Evolutionary conservation across 2,888 invertebrate genomes (phyloP).

Genomic region (Cartodere bifasciata): DNA sequence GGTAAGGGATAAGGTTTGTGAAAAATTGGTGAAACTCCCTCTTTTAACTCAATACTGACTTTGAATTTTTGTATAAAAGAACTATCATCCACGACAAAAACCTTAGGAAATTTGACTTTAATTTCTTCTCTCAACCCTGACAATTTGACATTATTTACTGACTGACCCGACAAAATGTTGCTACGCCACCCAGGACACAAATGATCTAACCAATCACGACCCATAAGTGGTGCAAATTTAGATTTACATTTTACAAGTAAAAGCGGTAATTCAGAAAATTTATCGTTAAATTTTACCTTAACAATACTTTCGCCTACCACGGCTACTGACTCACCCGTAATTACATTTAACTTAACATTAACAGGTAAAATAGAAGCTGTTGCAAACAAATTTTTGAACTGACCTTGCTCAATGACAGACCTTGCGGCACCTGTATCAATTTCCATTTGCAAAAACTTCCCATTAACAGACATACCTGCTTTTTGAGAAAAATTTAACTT

Average conservation of each 20-base stretch:
- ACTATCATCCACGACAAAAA: conserved; percentile 6
- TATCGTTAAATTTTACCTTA: conserved; percentile 7
- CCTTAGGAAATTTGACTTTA: conserved; percentile 1
- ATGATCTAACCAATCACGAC: conserved; percentile 13
- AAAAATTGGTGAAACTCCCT: conserved; percentile 14
- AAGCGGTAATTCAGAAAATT: conserved; percentile 8
- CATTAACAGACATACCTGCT: conserved; percentile 1
- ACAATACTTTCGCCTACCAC: conserved; percentile 8
- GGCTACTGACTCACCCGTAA: conserved; percentile 5
- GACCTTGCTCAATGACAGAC: conserved; percentile 2
- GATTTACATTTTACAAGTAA: conserved; percentile 7
- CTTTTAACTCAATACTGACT: conserved; percentile 10
- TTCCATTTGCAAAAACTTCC: conserved; percentile 2
- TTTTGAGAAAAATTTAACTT: too few relatives aligned
- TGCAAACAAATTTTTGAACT: conserved; percentile 1
- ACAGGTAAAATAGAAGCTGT: conserved; percentile 1
- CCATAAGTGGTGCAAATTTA: conserved; percentile 12
- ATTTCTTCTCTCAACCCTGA: conserved; percentile 1
- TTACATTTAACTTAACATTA: conserved; percentile 5
- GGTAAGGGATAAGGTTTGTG: conserved; percentile 17
- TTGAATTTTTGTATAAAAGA: conserved; percentile 9
- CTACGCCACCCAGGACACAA: conserved; percentile 10
- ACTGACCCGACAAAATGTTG: neutral
- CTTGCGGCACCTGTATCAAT: conserved; percentile 4
- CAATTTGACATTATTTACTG: conserved; percentile 2